Evolutionary conservation across 2,888 invertebrate genomes (phyloP).

Genomic region (Metalampra italica): DNA sequence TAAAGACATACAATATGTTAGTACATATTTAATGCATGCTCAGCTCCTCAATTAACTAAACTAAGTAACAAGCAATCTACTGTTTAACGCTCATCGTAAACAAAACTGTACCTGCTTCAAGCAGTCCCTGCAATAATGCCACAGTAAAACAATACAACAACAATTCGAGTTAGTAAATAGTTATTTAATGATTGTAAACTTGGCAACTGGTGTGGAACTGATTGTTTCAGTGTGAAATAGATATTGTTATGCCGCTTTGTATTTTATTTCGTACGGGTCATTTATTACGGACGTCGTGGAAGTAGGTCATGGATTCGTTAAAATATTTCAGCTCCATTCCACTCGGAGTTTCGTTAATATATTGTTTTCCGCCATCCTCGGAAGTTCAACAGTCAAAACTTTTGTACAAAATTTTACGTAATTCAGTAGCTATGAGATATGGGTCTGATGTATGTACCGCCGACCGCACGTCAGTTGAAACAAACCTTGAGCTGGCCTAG

Average conservation of each 20-base stretch:
- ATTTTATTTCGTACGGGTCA: conserved; percentile 36
- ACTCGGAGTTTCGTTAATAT: conserved; percentile 7
- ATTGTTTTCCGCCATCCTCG: conserved; percentile 4
- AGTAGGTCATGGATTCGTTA: conserved; percentile 30
- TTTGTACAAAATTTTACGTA: too few species aligned
- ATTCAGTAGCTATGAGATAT: too few species aligned
- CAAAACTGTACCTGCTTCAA: neutral
- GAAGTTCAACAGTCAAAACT: neutral
- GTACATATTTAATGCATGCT: too few species aligned
- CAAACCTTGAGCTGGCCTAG: too few species aligned
- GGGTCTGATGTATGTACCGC: too few species aligned
- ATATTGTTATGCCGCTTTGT: conserved; percentile 28
- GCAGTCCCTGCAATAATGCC: conserved; percentile 1
- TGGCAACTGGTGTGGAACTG: conserved; percentile 32
- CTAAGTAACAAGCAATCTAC: neutral
- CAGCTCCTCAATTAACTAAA: too few species aligned
- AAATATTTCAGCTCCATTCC: conserved; percentile 5
- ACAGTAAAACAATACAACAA: conserved; percentile 9
- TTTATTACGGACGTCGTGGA: conserved; percentile 28
- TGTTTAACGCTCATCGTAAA: neutral
- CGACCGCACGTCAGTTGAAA: too few species aligned
- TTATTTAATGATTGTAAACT: conserved; percentile 34
- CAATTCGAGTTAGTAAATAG: conserved; percentile 27
- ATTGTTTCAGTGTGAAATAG: conserved; percentile 35
- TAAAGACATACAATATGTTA: too few species aligned